Evolutionary conservation across 1,140 invertebrate genomes (phyloP).

Genomic region (Bombus fervidus): DNA sequence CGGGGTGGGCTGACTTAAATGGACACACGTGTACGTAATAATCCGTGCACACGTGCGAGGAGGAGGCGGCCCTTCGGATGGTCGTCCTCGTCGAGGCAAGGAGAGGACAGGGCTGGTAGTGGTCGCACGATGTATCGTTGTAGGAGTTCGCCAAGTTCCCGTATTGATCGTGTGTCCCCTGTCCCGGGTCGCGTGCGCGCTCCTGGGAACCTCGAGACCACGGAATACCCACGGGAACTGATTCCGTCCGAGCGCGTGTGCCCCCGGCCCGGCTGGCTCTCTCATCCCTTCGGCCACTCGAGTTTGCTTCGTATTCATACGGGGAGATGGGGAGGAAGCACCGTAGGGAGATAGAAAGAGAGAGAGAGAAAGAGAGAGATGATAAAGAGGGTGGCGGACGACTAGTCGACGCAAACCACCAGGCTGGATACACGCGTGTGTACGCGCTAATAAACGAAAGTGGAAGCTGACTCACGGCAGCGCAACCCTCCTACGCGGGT

Average conservation of each 20-base stretch:
- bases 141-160: conserved; percentile 72
- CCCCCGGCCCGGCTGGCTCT: background rate
- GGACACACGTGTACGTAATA: conserved; percentile 67
- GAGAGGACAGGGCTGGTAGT: conserved; percentile 30
- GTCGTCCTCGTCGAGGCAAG: conserved; percentile 42
- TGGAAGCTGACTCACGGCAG: conserved; percentile 73
- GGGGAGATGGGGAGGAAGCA: conserved; percentile 31
- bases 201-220: conserved; percentile 77
- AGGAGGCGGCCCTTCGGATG: conserved; percentile 25
- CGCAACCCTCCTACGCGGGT: conserved; percentile 44
- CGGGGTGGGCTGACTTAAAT: conserved; percentile 48
- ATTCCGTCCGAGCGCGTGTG: conserved; percentile 56
- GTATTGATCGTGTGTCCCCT: conserved; percentile 75
- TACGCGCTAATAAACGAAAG: conserved; percentile 70
- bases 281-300: conserved; percentile 60
- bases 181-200: conserved; percentile 77
- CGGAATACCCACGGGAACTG: conserved; percentile 77
- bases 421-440: conserved; percentile 21
- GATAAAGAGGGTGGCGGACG: conserved; percentile 45
- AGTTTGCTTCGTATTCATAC: conserved; percentile 68
- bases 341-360: background rate
- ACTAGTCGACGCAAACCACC: conserved; percentile 45
- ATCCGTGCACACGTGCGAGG: conserved; percentile 68
- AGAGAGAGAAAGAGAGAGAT: background rate
- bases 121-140: conserved; percentile 57